A percentile compares a stretch with the other conserved stretches of the same genome.
Conservation (phyloP, 2,888 invertebrate species). For the Athrips mouffetella region DNA sequence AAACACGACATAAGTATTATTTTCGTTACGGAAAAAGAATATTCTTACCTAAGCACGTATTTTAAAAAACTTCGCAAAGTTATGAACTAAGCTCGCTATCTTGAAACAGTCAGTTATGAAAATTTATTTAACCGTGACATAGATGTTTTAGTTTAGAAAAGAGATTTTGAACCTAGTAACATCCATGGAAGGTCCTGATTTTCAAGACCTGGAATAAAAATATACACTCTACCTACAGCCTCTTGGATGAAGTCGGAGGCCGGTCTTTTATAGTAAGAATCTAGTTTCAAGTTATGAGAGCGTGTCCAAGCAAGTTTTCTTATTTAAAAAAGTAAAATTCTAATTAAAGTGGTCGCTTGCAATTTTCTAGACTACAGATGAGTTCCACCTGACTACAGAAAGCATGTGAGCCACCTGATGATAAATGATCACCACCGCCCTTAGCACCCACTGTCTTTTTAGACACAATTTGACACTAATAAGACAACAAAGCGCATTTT, state of each 20-base stretch:
- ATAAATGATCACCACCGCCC: no score
- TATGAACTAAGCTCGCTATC: constrained; percentile 26
- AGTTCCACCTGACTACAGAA: no score
- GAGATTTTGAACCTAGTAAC: constrained; percentile 21
- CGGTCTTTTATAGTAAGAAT: constrained; percentile 12
- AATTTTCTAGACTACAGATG: not conserved
- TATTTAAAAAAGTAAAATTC: constrained; percentile 3
- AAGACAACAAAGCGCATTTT: no score
- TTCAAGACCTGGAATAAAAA: not conserved
- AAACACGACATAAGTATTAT: not conserved
- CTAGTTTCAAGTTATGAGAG: constrained; percentile 15
- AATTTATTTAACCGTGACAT: constrained; percentile 24
- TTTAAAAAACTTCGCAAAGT: constrained; percentile 25
- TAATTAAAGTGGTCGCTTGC: not conserved
- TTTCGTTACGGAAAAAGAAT: constrained; percentile 12
- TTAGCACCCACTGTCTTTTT: no score
- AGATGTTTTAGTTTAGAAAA: constrained; percentile 10
- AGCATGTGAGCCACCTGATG: no score
- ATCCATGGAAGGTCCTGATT: constrained; percentile 14
- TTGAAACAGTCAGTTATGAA: constrained; percentile 27
- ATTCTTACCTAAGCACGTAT: constrained; percentile 19
- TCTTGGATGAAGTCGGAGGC: constrained; percentile 7
- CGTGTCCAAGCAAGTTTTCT: constrained; percentile 13
- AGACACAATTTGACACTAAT: no score
- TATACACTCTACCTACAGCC: not conserved